These are phyloP conservation scores for Netelia inedita DNA, from an alignment of 2,888 invertebrate genomes.

Conservation along the genomic window DNA sequence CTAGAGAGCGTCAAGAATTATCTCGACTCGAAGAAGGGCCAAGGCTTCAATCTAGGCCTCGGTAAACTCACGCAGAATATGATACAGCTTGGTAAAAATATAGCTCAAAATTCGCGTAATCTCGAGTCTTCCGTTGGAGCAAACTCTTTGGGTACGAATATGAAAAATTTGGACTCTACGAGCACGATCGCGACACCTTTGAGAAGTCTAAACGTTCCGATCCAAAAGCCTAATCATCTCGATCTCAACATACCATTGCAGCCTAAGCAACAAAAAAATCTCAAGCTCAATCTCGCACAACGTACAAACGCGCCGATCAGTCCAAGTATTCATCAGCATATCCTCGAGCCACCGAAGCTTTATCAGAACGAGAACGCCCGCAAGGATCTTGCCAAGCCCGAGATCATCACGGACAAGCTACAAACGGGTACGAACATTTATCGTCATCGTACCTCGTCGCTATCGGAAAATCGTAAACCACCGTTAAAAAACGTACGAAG, in stretches of 20 bases:
- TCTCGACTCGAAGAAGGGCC: slow-evolving; percentile 81
- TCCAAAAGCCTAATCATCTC: slow-evolving; percentile 78
- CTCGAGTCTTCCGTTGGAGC: slow-evolving; percentile 69
- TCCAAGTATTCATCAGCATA: slow-evolving; percentile 78
- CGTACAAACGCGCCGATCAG: slow-evolving; percentile 73
- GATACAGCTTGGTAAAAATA: slow-evolving; percentile 82
- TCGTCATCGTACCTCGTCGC: slow-evolving; percentile 81
- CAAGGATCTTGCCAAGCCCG: slow-evolving; percentile 73
- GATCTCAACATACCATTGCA: slow-evolving; percentile 78
- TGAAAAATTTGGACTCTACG: slow-evolving; percentile 73
- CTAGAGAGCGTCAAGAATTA: slow-evolving; percentile 82
- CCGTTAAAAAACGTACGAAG: slow-evolving; percentile 79
- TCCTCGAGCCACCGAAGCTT: slow-evolving; percentile 81
- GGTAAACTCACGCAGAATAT: slow-evolving; percentile 82
- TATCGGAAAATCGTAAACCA: slow-evolving; percentile 81
- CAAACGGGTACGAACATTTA: slow-evolving; percentile 72
- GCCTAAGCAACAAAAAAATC: slow-evolving; percentile 65
- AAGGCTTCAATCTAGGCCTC: slow-evolving; percentile 80
- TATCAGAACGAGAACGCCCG: slow-evolving; percentile 79
- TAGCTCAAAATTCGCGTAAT: slow-evolving; percentile 80
- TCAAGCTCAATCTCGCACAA: slow-evolving; percentile 72
- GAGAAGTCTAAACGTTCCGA: slow-evolving; percentile 69
- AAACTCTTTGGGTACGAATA: slow-evolving; percentile 70
- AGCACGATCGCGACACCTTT: slow-evolving; percentile 47
- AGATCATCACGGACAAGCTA: slow-evolving; percentile 75